Percentiles rank a stretch among this genome's conserved stretches.
phyloP scores from a whole-genome alignment of 2,888 invertebrate genomes.

The Trichopria drosophilae region DNA sequence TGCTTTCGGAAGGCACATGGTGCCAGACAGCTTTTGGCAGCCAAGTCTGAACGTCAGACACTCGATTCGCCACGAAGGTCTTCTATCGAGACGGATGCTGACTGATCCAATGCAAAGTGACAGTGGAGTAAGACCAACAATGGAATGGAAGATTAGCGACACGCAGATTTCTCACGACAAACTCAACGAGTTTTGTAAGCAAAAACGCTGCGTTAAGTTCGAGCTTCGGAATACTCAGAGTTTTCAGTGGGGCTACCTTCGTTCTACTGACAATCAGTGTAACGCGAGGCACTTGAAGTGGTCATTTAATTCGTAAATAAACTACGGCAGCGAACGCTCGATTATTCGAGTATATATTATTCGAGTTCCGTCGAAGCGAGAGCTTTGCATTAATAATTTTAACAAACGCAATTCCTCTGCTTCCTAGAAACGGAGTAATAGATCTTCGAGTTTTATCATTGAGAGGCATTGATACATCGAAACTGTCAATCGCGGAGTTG shows the following conservation, averaged over 20 bases:
- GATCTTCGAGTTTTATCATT: too few relatives aligned
- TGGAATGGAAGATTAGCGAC: too few relatives aligned
- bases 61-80: not conserved
- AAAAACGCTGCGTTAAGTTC: constrained; percentile 16
- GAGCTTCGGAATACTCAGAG: constrained; percentile 18
- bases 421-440: too few relatives aligned
- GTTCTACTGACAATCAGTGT: constrained; percentile 9
- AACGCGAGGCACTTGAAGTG: too few relatives aligned
- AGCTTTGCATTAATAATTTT: not conserved
- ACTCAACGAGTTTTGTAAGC: constrained; percentile 3
- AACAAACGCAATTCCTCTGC: too few relatives aligned
- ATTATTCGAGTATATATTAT: constrained; percentile 6
- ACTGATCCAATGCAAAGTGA: constrained; percentile 5
- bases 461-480: too few relatives aligned
- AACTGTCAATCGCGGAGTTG: too few relatives aligned
- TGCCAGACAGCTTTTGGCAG: constrained; percentile 1
- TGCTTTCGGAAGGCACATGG: constrained; percentile 3
- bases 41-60: not conserved
- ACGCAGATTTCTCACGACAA: too few relatives aligned
- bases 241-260: constrained; percentile 20
- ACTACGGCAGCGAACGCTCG: constrained; percentile 12
- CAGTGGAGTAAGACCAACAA: constrained; percentile 9
- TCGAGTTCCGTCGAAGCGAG: not conserved
- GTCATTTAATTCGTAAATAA: constrained; percentile 2
- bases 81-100: not conserved